Percentiles rank a stretch among this genome's conserved stretches.
phyloP scores from a whole-genome alignment of 1,140 invertebrate genomes.

The Triops longicaudatus region DNA sequence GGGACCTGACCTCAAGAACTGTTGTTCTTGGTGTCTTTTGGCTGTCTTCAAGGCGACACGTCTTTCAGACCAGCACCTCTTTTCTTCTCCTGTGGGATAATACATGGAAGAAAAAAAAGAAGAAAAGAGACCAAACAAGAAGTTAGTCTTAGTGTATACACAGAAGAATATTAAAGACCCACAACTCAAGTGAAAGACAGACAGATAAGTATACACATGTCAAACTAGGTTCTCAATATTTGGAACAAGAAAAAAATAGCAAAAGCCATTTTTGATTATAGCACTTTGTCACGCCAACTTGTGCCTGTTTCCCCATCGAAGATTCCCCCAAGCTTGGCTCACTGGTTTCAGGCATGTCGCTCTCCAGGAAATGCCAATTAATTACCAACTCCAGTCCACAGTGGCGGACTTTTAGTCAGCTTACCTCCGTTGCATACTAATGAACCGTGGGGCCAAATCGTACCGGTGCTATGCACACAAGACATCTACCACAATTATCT shows the following conservation, averaged over 20 bases:
- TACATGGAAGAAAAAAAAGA: constrained; percentile 18
- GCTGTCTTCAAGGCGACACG: constrained; percentile 26
- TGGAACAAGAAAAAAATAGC: background rate
- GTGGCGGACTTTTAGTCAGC: background rate
- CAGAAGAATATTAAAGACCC: background rate
- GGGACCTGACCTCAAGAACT: background rate
- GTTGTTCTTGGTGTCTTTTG: constrained; percentile 25
- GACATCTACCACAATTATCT: constrained; percentile 15
- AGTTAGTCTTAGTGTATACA: background rate
- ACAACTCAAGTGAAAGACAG: constrained; percentile 5
- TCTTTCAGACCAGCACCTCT: constrained; percentile 44
- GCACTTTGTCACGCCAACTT: constrained; percentile 10
- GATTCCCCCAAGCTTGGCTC: background rate
- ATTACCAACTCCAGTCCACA: background rate
- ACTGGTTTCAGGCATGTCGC: background rate
- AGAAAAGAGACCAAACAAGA: constrained; percentile 18
- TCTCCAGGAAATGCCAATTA: constrained; percentile 11
- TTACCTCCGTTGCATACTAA: constrained; percentile 3
- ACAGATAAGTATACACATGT: constrained; percentile 1
- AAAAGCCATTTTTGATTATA: background rate
- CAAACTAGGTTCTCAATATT: background rate
- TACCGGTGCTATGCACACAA: background rate
- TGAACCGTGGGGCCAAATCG: background rate
- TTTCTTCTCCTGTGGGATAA: constrained; percentile 31
- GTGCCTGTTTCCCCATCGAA: background rate